Conservation (phyloP, 1,140 invertebrate genomes). For the Polyergus mexicanus region DNA sequence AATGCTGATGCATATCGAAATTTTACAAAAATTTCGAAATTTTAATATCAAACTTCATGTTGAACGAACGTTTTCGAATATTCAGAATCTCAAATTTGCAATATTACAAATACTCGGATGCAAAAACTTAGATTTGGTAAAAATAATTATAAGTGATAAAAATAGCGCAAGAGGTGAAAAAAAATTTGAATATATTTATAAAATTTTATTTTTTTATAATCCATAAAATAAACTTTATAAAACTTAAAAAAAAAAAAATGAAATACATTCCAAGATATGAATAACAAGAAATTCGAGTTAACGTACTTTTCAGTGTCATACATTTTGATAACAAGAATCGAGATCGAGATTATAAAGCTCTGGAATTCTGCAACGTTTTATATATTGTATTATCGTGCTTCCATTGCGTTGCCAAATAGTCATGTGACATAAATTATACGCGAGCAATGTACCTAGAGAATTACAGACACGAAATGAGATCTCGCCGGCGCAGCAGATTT, state of each 20-base stretch:
- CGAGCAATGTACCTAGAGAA: slow-evolving; percentile 15
- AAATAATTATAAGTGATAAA: neutral
- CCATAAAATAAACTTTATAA: neutral
- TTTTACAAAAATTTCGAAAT: neutral
- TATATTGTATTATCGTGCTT: slow-evolving; percentile 29
- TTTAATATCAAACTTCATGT: neutral
- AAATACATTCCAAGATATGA: too few relatives aligned
- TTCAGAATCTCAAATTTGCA: slow-evolving; percentile 1
- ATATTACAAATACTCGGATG: neutral
- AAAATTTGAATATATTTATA: neutral
- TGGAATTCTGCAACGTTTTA: slow-evolving; percentile 4
- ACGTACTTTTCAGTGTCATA: neutral
- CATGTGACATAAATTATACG: slow-evolving; percentile 29
- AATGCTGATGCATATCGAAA: neutral
- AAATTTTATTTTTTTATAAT: neutral
- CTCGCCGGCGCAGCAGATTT: slow-evolving; percentile 30
- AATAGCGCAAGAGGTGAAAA: neutral
- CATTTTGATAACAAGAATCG: neutral
- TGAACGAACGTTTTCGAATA: neutral
- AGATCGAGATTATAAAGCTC: slow-evolving; percentile 7
- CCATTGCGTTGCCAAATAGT: slow-evolving; percentile 30
- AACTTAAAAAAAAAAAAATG: neutral
- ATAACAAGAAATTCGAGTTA: neutral
- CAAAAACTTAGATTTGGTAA: neutral
- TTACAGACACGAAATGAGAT: slow-evolving; percentile 51